Evolutionary conservation across 2,888 invertebrate genomes (phyloP).

Genomic region (Halictus quadricinctus): DNA sequence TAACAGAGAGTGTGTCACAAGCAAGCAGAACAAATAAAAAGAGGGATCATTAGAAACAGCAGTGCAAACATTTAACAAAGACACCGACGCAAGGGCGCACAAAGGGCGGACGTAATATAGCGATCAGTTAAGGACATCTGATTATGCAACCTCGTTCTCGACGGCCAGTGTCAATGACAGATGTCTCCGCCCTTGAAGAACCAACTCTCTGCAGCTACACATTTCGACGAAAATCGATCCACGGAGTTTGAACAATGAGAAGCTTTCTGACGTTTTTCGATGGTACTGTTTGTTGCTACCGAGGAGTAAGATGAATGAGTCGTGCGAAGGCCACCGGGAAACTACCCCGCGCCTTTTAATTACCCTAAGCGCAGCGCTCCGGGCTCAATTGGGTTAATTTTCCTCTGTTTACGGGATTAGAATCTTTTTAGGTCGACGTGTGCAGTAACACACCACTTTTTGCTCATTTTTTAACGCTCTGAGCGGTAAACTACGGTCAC

Average conservation of each 20-base stretch:
- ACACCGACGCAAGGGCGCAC: neutral
- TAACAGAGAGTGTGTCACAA: neutral
- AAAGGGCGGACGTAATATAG: conserved; percentile 19
- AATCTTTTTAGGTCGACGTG: neutral
- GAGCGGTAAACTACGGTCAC: too few relatives aligned
- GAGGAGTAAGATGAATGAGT: neutral
- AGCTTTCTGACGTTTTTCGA: neutral
- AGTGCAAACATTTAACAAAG: neutral
- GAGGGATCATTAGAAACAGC: neutral
- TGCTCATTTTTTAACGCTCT: too few relatives aligned
- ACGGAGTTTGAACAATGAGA: neutral
- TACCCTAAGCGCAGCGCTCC: neutral
- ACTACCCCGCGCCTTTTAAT: neutral
- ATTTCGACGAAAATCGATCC: conserved; percentile 12
- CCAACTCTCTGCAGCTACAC: neutral
- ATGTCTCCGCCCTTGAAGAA: conserved; percentile 30
- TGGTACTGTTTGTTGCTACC: neutral
- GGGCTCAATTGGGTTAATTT: neutral
- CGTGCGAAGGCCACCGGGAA: neutral
- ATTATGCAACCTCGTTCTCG: conserved; percentile 23
- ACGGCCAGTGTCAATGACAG: conserved; percentile 33
- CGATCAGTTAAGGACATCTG: conserved; percentile 22
- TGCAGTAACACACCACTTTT: neutral
- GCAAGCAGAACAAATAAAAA: too few relatives aligned
- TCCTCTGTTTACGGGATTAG: neutral